Evolutionary conservation across 2,113 vertebrate genomes (phyloP).

Genomic region (Pristiophorus japonicus): DNA sequence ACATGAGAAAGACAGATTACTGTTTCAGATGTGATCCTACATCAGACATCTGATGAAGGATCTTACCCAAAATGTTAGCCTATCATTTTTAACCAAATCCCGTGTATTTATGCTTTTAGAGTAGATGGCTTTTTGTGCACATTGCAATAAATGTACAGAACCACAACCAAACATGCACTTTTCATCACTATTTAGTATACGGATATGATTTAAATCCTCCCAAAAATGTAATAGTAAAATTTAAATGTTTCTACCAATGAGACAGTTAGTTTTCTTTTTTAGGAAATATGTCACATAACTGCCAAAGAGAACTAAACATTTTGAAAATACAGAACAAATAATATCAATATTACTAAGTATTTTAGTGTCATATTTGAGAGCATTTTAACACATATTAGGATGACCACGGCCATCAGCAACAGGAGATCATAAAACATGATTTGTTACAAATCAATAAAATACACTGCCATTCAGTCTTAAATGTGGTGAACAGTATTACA

Average conservation of each 20-base stretch:
- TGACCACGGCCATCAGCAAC: background rate
- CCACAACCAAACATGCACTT: background rate
- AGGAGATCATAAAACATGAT: background rate
- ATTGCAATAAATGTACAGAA: background rate
- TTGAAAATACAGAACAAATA: background rate
- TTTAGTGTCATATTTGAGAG: background rate
- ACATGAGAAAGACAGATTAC: background rate
- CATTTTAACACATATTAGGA: background rate
- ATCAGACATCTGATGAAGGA: background rate
- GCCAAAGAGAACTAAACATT: background rate
- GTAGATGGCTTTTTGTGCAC: background rate
- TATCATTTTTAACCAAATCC: background rate
- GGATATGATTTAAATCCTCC: too few species aligned
- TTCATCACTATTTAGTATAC: background rate
- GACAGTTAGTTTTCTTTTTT: background rate
- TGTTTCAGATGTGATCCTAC: background rate
- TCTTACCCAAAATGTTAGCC: background rate
- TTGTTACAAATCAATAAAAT: slow-evolving; percentile 32
- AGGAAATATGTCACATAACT: background rate
- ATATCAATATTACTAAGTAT: background rate
- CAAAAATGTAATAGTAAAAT: background rate
- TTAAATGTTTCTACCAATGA: background rate
- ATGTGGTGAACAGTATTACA: slow-evolving; percentile 47
- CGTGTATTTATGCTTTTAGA: background rate
- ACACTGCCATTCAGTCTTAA: background rate